Base-by-base conservation (phyloP, 2,888 invertebrate genomes). In the Eupeodes latifasciatus region DNA sequence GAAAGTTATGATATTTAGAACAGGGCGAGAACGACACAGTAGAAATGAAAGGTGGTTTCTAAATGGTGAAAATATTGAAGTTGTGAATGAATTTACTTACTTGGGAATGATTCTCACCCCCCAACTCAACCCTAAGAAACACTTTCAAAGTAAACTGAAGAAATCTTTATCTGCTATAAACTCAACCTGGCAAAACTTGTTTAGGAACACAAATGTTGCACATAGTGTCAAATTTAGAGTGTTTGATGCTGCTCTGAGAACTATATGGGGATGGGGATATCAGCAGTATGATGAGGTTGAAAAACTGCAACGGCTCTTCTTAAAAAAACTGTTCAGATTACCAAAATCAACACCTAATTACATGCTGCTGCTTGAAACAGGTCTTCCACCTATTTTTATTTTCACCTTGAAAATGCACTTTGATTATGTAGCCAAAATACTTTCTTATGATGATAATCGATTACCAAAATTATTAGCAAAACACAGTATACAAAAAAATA, bases 111-210 rank as follows among this genome's bases (percentile, higher is more conserved):
- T 57, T 5, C 34, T 57, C 11, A 57, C 62, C 44, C 40, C 62
- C 62, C 9, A 62, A 7, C 44, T 62, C 9, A 62, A 62, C 14
- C 62, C 36, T 7, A 62, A 62, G 34, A 62, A 62, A 10, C 44
- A 62, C 16, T 62, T 40, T n/a, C 62, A 62, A 10, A n/a, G 9
- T 10, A 62, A 62, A 34, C 44, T 62, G 6, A 44, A 40, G 10
- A 44, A 40, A 61, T 61, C 61, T 0, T 5, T 34, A 36, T 12
- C 61, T 36, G 61, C 61, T 7, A 36, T 61, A 36, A 61, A 61
- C 40, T 57, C 57, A 57, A 57, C 57, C 4, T 57, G 57, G 57
- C 5, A 4, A 57, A 57, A 57, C 27, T 34, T 57, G 14, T 57
- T 57, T 19, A 57, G 34, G n/a, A 57, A 57, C n/a, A 57, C 9